Conservation (phyloP, 2,797 vertebrate species). For the Galagoides demidoff region DNA sequence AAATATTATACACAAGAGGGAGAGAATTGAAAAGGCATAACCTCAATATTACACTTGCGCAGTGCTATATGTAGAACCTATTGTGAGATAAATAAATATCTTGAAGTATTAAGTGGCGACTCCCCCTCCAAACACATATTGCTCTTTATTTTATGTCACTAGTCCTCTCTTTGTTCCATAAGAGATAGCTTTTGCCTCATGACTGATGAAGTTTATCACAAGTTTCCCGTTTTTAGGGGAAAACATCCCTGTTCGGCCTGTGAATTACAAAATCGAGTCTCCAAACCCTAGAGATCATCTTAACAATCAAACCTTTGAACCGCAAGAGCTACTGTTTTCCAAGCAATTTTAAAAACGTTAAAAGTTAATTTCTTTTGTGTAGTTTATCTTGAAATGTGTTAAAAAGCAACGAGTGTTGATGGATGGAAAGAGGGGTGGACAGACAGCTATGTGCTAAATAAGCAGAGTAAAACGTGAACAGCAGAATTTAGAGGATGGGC, state of each 20-base stretch:
- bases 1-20: not conserved
- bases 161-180: not conserved
- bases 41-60: not conserved
- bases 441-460: not conserved
- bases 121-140: not conserved
- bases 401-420: not conserved
- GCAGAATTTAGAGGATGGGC: not conserved
- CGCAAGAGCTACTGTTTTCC: not conserved
- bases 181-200: not conserved
- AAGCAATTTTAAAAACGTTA: not conserved
- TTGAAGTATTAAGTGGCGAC: not conserved
- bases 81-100: not conserved
- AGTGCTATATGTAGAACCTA: not conserved
- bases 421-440: not conserved
- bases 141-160: not conserved
- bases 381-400: not conserved
- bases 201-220: not conserved
- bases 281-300: not conserved
- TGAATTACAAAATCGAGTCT: conserved; percentile 2
- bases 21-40: not conserved
- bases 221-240: too few species aligned
- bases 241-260: not conserved
- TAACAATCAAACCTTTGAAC: not conserved
- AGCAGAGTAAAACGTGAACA: not conserved
- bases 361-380: not conserved